phyloP scores from a whole-genome alignment of 2,113 vertebrate genomes.

The Phaethornis superciliosus region DNA sequence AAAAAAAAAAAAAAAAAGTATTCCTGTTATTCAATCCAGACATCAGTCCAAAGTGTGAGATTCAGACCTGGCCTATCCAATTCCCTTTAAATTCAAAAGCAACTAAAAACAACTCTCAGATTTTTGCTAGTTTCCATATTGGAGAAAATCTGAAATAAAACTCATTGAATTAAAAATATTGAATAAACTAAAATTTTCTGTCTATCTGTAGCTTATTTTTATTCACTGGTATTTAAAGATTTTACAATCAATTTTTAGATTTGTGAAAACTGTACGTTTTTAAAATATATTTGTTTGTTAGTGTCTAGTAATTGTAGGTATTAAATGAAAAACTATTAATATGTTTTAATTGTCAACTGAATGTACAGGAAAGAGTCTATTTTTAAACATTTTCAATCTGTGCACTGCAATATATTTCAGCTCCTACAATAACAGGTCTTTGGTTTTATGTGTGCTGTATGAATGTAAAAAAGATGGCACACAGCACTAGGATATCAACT shows the following conservation, averaged over 20 bases:
- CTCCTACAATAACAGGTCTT: slow-evolving; percentile 8
- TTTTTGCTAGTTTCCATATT: neutral
- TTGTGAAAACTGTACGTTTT: neutral
- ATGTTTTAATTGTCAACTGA: neutral
- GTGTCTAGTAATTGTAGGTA: neutral
- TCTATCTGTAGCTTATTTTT: neutral
- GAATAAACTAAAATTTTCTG: neutral
- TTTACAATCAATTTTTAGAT: neutral
- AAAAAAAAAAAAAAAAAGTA: neutral
- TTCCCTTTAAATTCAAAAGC: neutral
- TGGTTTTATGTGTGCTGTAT: slow-evolving; percentile 45
- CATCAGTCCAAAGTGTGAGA: neutral
- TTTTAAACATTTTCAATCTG: slow-evolving; percentile 21
- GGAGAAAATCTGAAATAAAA: neutral
- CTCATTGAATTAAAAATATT: neutral
- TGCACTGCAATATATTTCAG: neutral
- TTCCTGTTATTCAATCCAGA: neutral
- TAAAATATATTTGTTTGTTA: neutral
- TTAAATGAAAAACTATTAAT: neutral
- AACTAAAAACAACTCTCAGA: neutral
- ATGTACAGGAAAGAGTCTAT: neutral
- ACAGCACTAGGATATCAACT: slow-evolving; percentile 60
- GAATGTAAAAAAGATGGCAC: slow-evolving; percentile 67
- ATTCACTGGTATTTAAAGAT: neutral
- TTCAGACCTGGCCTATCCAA: neutral